Conservation (phyloP, 2,113 vertebrate species). For the Hydrolagus affinis region DNA sequence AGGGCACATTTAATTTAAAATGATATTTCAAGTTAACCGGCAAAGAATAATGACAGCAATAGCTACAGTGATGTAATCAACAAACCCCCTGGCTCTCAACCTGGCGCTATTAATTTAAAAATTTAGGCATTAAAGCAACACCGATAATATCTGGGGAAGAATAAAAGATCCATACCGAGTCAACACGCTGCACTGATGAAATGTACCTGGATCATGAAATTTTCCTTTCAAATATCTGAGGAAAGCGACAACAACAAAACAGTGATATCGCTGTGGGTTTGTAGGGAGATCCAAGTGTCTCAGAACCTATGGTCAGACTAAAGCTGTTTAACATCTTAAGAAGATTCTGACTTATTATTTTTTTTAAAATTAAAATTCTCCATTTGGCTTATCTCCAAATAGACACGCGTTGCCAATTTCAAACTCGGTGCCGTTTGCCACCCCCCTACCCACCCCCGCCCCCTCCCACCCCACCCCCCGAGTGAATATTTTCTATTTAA, state of each 20-base stretch:
- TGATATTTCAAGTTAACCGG: neutral
- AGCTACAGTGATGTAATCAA: constrained; percentile 15
- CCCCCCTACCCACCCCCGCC: too few relatives aligned
- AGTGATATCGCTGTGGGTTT: constrained; percentile 22
- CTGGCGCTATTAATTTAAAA: neutral
- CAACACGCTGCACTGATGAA: neutral
- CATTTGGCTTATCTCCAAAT: constrained; percentile 33
- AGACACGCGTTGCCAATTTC: constrained; percentile 16
- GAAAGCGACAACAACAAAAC: neutral
- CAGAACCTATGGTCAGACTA: neutral
- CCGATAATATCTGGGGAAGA: neutral
- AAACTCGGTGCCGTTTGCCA: constrained; percentile 33
- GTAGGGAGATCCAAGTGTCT: neutral
- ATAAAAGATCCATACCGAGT: neutral
- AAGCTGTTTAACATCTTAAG: constrained; percentile 7
- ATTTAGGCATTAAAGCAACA: neutral
- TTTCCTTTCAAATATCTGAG: neutral
- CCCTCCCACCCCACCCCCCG: too few relatives aligned
- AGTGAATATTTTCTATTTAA: constrained; percentile 27
- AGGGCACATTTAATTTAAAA: constrained; percentile 23
- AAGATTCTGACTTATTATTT: neutral
- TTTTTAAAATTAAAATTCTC: neutral
- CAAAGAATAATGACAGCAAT: neutral
- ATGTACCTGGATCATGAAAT: neutral
- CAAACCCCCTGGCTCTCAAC: constrained; percentile 4